Base-by-base conservation (phyloP, 2,888 invertebrate species). In the Polydrusus cervinus region DNA sequence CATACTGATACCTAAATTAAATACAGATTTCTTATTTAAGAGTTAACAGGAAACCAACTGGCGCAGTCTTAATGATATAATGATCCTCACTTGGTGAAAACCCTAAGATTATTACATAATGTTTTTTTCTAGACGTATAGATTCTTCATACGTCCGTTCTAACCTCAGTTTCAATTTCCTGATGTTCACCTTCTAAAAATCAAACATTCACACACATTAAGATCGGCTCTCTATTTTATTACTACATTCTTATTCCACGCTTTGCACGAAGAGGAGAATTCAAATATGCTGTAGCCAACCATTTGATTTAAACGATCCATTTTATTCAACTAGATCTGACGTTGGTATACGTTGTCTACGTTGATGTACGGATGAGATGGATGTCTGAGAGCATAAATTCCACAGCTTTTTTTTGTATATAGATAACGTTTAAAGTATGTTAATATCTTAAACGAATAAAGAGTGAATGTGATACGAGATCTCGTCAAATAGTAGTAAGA, bases 241-340 rank as follows among this genome's bases (percentile, higher is more conserved):
- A 83, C 83, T 82, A 81, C 84, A 83, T 83, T 84, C 84, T 82
- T 84, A 85, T 84, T 85, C 83, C 84, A 82, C 84, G 85, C 82
- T 85, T 85, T 82, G 83, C 80, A 79, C 80, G 79, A 79, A 75
- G 74, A 64, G 65, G 64, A 65, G 69, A 76, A 76, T 76, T 76
- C 76, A 76, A 72, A 70, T 74, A 74, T 74, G 70, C 74, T 45
- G 70, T 70, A 51, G 45, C 34, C 55, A 57, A 55, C 65, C 74
- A 66, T 69, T 76, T 76, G 73, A 76, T 76, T 76, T 76, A 73
- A 76, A 70, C 72, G 73, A 62, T 70, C 73, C 51, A 66, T 76
- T 76, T 76, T 73, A 73, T 73, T 76, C 73, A 76, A 73, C 76
- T 76, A 73, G 76, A 73, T 73, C 73, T 69, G 73, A 73, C 70